Conservation (phyloP, 2,797 vertebrate genomes). For the Danio choprae region DNA sequence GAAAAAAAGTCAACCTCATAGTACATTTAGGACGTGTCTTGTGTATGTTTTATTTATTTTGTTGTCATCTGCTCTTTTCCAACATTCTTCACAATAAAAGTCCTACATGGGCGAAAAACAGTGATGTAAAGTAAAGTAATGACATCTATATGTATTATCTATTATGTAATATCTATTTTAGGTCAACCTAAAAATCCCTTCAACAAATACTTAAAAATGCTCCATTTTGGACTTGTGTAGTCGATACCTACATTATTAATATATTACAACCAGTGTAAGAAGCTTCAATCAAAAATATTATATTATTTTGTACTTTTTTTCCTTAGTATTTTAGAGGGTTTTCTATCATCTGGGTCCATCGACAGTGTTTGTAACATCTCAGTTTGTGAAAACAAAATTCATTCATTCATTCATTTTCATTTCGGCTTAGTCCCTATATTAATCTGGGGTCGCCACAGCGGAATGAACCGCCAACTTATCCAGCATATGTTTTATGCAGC, state of each 20-base stretch:
- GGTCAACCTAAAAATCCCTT: neutral
- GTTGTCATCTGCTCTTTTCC: too few species aligned
- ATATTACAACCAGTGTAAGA: neutral
- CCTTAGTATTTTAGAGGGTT: neutral
- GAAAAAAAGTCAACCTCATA: too few species aligned
- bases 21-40: too few species aligned
- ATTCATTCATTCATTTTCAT: too few species aligned
- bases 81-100: neutral
- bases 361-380: neutral
- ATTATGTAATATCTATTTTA: too few species aligned
- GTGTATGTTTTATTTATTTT: too few species aligned
- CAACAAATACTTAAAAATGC: neutral
- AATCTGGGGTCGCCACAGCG: too few species aligned
- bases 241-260: neutral
- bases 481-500: too few species aligned
- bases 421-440: too few species aligned
- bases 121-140: too few species aligned
- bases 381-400: neutral
- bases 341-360: neutral
- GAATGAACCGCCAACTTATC: too few species aligned
- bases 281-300: neutral
- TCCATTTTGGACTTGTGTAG: neutral
- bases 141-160: too few species aligned
- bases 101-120: neutral
- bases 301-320: neutral